phyloP scores from a whole-genome alignment of 2,113 vertebrate species.

The Anarhynchus alexandrinus region DNA sequence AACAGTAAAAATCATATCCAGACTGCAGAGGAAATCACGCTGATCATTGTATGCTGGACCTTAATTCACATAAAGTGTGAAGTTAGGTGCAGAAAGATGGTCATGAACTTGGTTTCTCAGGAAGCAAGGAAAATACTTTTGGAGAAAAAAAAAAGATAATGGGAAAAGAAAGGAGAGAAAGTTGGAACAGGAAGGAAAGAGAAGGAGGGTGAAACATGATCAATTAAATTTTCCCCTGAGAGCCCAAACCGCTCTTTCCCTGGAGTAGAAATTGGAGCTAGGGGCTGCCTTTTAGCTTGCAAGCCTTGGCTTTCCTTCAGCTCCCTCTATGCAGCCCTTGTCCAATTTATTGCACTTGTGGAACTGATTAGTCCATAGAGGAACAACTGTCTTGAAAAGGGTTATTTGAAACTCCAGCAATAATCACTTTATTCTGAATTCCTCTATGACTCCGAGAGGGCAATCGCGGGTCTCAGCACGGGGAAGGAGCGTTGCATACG shows the following conservation, averaged over 20 bases:
- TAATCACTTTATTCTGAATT: background rate
- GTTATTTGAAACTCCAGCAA: constrained; percentile 11
- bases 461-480: background rate
- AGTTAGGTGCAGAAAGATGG: background rate
- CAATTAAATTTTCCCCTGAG: background rate
- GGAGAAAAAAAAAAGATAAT: background rate
- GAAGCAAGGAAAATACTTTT: background rate
- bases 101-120: background rate
- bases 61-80: background rate
- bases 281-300: background rate
- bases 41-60: background rate
- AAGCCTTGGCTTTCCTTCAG: background rate
- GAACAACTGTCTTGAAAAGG: background rate
- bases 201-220: background rate
- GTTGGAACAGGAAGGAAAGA: background rate
- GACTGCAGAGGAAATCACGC: background rate
- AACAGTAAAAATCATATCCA: background rate
- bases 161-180: background rate
- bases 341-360: constrained; percentile 5
- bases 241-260: background rate
- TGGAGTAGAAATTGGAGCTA: background rate
- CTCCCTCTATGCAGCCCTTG: background rate
- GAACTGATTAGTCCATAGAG: constrained; percentile 14
- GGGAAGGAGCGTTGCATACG: background rate
- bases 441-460: background rate